A percentile compares a stretch with the other conserved stretches of the same genome.
phyloP scores from a whole-genome alignment of 2,888 invertebrate genomes.

The Pseudococcus jackbeardsleyi region DNA sequence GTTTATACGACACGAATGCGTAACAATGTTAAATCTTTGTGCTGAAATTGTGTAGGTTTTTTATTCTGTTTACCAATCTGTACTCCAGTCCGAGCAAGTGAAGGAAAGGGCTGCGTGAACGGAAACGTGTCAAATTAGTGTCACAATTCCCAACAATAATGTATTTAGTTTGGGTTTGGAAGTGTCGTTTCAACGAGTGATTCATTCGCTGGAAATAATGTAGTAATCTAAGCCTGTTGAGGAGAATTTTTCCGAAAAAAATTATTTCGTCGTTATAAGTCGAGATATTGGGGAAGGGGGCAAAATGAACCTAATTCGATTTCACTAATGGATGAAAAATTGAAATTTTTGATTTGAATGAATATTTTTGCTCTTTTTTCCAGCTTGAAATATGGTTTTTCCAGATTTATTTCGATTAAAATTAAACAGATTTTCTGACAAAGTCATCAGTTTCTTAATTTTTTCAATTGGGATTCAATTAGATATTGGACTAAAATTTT shows the following conservation, averaged over 20 bases:
- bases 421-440: too few relatives aligned
- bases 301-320: too few relatives aligned
- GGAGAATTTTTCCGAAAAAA: background rate
- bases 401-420: too few relatives aligned
- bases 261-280: background rate
- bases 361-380: too few relatives aligned
- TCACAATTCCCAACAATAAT: slow-evolving; percentile 32
- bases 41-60: background rate
- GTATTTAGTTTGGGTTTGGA: background rate
- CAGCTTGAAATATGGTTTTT: too few relatives aligned
- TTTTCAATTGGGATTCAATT: too few relatives aligned
- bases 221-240: background rate
- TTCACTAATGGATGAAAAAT: too few relatives aligned
- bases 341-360: too few relatives aligned
- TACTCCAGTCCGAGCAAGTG: background rate
- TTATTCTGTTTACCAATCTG: background rate
- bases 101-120: slow-evolving; percentile 26
- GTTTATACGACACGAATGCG: background rate
- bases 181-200: background rate
- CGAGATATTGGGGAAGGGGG: background rate
- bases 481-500: too few relatives aligned
- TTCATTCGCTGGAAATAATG: background rate
- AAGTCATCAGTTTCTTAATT: too few relatives aligned
- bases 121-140: slow-evolving; percentile 53
- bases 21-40: background rate